Evolutionary conservation across 2,113 vertebrate genomes (phyloP).

Genomic region (Himantopus leucocephalus): DNA sequence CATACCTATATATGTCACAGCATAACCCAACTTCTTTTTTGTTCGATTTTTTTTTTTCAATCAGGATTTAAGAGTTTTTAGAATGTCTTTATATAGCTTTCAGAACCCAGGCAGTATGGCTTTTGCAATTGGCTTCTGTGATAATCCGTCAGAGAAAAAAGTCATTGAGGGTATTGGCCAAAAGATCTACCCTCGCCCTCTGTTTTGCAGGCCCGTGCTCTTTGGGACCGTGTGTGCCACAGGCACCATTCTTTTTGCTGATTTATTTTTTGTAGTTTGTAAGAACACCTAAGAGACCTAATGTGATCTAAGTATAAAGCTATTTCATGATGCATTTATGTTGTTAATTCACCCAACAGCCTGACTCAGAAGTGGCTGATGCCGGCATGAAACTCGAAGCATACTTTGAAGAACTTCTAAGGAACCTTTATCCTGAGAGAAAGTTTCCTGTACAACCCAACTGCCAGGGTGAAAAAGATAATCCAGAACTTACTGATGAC

Average conservation of each 20-base stretch:
- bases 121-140: background rate
- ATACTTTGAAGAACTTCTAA: slow-evolving; percentile 81
- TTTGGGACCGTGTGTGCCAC: background rate
- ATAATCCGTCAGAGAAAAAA: background rate
- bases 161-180: background rate
- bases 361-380: slow-evolving; percentile 80
- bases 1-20: background rate
- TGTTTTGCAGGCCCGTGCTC: background rate
- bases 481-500: slow-evolving; percentile 70
- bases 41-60: background rate
- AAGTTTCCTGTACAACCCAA: slow-evolving; percentile 71
- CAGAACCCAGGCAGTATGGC: background rate
- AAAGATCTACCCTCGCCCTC: background rate
- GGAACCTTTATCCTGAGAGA: slow-evolving; percentile 76
- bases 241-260: background rate
- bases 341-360: slow-evolving; percentile 71
- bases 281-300: background rate
- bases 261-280: background rate
- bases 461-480: slow-evolving; percentile 67
- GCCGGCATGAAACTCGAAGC: slow-evolving; percentile 81
- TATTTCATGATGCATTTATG: background rate
- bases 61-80: background rate
- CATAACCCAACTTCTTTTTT: background rate
- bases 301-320: background rate
- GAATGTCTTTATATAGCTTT: background rate